Evolutionary conservation across 1,140 invertebrate genomes (phyloP), one percentile per base, ranked within the genome.

Genomic region (Hyles vespertilio): DNA sequence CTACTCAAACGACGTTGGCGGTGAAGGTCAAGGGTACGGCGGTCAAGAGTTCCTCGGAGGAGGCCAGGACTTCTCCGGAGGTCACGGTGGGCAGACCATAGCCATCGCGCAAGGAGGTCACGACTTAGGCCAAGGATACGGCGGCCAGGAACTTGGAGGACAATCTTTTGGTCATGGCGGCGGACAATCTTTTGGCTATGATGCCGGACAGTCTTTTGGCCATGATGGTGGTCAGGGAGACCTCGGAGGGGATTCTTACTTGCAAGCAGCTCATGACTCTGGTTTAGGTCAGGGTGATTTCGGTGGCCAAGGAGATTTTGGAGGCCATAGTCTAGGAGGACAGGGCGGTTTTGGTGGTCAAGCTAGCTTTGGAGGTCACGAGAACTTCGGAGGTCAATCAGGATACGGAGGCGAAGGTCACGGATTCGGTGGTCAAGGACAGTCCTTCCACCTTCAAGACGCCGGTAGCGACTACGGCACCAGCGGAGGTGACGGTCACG

Each of bases 191-290:
- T 36, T 10, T 32, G 61, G 61, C 8, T 52, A 58, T 32, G 63
- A 53, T 7, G 71, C 72, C n/a, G 69, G 64, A 46, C 68, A 60
- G 32, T 61, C 61, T 9, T 58, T 45, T n/a, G 59, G 52, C 33
- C 65, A 63, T 49, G 51, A 53, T 32, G 55, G 53, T 5, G 52
- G 55, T n/a, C 45, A 57, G 8, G 57, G 62, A 8, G 12, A 56
- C 47, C 48, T 61, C 48, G 71, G 61, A 7, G 83, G 81, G n/a
- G 86, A 86, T 56, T 79, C 78, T 5, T 89, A 86, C 46, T 60
- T 86, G 5, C 81, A 86, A 74, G 84, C 83, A 36, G 79, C 76
- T 57, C 84, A 88, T 7, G 69, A 70, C 9, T 60, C 63, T 75
- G 62, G 79, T 70, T 44, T 74, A 69, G 33, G 52, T 46, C 57